Conservation (phyloP, 2,888 invertebrate genomes). For the Isotomurus palustris region DNA sequence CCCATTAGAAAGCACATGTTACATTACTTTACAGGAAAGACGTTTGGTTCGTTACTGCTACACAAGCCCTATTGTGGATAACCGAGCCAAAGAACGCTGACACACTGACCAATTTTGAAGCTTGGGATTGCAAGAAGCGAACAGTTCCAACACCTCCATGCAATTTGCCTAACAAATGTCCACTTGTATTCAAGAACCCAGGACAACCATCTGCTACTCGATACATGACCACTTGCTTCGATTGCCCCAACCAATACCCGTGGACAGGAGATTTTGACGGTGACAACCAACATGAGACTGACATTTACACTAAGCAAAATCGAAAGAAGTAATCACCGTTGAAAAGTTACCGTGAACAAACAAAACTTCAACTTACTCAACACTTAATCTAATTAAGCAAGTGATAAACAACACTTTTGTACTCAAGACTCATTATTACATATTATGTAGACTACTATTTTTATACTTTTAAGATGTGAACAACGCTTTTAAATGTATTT, state of each 20-base stretch:
- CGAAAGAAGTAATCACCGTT: no score
- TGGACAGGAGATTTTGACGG: conserved; percentile 56
- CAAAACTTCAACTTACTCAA: no score
- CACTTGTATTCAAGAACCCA: conserved; percentile 70
- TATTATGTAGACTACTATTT: no score
- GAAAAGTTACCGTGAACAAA: no score
- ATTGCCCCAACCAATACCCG: conserved; percentile 79
- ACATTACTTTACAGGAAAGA: conserved; percentile 60
- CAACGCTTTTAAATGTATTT: no score
- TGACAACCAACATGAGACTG: conserved; percentile 38
- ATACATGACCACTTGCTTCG: conserved; percentile 80
- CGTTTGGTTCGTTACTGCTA: conserved; percentile 79
- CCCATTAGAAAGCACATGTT: no score
- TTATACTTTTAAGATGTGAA: no score
- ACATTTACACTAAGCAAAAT: conserved; percentile 46
- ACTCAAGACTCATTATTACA: no score
- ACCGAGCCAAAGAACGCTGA: conserved; percentile 74
- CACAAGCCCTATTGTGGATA: conserved; percentile 85
- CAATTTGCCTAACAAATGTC: conserved; percentile 76
- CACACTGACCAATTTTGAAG: conserved; percentile 65
- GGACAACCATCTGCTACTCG: conserved; percentile 55
- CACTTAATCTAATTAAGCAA: no score
- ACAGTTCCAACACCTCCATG: conserved; percentile 70
- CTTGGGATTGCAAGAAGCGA: conserved; percentile 73
- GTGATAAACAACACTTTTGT: no score